Percentiles rank a stretch among this genome's conserved stretches.
Evolutionary conservation across 2,113 vertebrate species (phyloP).

Genomic region (Trinectes maculatus): DNA sequence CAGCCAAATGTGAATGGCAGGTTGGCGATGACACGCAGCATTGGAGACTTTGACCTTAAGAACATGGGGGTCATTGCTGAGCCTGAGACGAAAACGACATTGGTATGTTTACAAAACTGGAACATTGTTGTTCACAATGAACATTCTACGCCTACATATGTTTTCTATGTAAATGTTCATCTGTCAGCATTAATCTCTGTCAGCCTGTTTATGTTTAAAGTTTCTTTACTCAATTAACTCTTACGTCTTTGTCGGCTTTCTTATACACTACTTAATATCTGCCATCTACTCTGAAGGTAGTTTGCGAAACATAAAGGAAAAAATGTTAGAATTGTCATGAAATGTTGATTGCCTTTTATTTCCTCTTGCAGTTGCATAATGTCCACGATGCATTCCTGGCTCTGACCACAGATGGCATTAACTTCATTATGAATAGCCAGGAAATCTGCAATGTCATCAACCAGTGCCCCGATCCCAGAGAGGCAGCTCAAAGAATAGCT

Average conservation of each 20-base stretch:
- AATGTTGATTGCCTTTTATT: not conserved
- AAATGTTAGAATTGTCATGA: not conserved
- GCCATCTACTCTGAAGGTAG: too few relatives aligned
- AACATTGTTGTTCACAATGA: too few relatives aligned
- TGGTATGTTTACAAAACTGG: slow-evolving; percentile 80
- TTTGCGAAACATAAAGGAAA: too few relatives aligned
- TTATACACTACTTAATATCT: too few relatives aligned
- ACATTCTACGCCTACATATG: too few relatives aligned
- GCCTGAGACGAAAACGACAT: slow-evolving; percentile 91
- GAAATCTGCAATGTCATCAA: slow-evolving; percentile 96
- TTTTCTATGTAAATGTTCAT: too few relatives aligned
- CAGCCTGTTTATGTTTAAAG: too few relatives aligned
- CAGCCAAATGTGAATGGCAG: slow-evolving; percentile 96
- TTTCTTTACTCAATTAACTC: too few relatives aligned
- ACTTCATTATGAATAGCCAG: slow-evolving; percentile 98
- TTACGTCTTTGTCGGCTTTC: too few relatives aligned
- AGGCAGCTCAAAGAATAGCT: slow-evolving; percentile 91
- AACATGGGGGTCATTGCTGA: slow-evolving; percentile 91
- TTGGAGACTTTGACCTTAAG: slow-evolving; percentile 97
- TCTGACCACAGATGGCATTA: slow-evolving; percentile 96
- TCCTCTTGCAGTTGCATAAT: slow-evolving; percentile 86
- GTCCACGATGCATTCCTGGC: slow-evolving; percentile 92
- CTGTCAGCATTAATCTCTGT: too few relatives aligned
- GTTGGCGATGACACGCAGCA: slow-evolving; percentile 96
- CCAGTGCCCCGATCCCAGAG: slow-evolving; percentile 92